Conservation (phyloP, 1,140 invertebrate species). For the Drosophila takahashii region DNA sequence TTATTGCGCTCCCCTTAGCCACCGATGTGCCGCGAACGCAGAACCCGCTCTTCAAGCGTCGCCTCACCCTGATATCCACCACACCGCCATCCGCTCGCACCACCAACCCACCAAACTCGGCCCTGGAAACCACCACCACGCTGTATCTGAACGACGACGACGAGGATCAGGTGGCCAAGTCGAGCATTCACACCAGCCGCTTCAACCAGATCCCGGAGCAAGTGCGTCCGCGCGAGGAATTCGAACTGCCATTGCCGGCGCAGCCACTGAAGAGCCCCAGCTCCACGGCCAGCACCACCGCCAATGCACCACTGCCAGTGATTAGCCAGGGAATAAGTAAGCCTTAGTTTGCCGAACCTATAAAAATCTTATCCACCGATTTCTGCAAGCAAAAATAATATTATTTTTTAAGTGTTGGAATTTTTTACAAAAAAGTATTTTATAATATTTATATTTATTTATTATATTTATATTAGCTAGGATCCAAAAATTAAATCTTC, state of each 20-base stretch:
- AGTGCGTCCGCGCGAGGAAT: conserved; percentile 15
- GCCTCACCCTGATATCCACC: conserved; percentile 59
- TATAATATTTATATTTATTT: no score
- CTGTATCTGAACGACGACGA: conserved; percentile 56
- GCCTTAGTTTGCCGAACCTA: no score
- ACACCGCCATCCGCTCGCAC: conserved; percentile 12
- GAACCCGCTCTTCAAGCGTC: conserved; percentile 77
- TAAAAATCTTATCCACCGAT: no score
- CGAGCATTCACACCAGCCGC: conserved; percentile 76
- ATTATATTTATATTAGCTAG: no score
- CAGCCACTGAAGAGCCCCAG: conserved; percentile 8
- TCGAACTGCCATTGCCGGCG: conserved; percentile 4
- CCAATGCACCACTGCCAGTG: conserved; percentile 3
- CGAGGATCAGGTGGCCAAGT: conserved; percentile 78
- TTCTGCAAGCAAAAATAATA: no score
- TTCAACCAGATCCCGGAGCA: conserved; percentile 76
- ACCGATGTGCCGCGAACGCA: conserved; percentile 74
- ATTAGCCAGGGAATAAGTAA: conserved; percentile 47
- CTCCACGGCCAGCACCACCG: not conserved
- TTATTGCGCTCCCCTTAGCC: conserved; percentile 17
- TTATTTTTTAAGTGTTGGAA: no score
- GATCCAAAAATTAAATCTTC: no score
- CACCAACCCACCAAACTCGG: conserved; percentile 25
- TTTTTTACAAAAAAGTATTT: no score
- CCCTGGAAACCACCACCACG: conserved; percentile 53